Percentiles rank a stretch among this genome's conserved stretches.
Evolutionary conservation across 2,888 invertebrate genomes (phyloP).

Genomic region (Teleiodes luculella): DNA sequence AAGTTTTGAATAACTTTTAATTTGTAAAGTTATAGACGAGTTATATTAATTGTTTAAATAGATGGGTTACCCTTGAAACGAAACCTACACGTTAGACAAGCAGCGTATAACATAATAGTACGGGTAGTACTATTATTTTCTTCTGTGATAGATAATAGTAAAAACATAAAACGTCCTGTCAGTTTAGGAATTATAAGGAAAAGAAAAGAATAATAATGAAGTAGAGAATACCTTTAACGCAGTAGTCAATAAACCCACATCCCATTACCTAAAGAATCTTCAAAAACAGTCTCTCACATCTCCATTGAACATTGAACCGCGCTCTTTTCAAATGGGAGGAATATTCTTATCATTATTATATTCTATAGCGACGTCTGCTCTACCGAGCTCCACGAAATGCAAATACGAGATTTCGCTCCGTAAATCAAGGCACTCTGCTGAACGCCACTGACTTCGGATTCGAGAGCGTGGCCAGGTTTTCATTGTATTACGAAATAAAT

Average conservation of each 20-base stretch:
- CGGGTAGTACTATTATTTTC: too few species aligned
- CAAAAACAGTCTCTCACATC: not conserved
- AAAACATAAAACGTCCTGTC: too few species aligned
- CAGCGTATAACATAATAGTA: too few species aligned
- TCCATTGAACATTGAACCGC: not conserved
- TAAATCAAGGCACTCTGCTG: conserved; percentile 40
- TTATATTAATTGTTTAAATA: too few species aligned
- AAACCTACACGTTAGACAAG: too few species aligned
- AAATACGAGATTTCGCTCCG: conserved; percentile 40
- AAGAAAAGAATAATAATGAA: too few species aligned
- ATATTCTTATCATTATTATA: conserved; percentile 12
- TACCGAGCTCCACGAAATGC: conserved; percentile 26
- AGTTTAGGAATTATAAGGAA: too few species aligned
- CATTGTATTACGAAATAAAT: conserved; percentile 28
- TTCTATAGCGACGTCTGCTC: conserved; percentile 12
- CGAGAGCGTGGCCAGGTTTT: conserved; percentile 28
- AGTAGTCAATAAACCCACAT: not conserved
- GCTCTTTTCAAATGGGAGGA: conserved; percentile 3
- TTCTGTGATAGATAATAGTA: too few species aligned
- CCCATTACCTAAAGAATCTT: not conserved
- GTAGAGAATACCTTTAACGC: too few species aligned
- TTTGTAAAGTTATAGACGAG: too few species aligned
- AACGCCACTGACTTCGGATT: conserved; percentile 2
- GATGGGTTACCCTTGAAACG: too few species aligned
- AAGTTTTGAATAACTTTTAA: too few species aligned